Conservation (phyloP, 2,888 invertebrate genomes). For the Trypoxylon attenuatum region DNA sequence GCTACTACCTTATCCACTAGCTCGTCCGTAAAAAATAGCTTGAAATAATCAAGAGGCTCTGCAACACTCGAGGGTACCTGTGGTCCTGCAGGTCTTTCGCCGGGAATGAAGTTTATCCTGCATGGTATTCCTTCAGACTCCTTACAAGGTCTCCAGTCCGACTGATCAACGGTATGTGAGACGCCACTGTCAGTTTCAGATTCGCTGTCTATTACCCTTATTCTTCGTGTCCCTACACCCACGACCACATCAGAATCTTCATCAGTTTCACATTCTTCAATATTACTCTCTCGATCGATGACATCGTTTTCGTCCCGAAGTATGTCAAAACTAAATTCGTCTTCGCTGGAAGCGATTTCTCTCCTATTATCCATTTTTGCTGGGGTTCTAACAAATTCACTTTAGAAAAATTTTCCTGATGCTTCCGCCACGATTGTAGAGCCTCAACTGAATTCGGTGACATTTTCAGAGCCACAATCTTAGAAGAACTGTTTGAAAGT, state of each 20-base stretch:
- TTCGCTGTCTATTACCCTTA: not conserved
- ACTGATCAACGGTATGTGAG: slow-evolving; percentile 3
- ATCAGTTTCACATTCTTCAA: too few species aligned
- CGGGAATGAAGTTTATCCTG: slow-evolving; percentile 8
- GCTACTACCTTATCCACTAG: slow-evolving; percentile 1
- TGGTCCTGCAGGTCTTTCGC: slow-evolving; percentile 20
- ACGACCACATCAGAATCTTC: too few species aligned
- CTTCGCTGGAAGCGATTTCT: too few species aligned
- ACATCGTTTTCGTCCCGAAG: too few species aligned
- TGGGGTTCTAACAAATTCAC: too few species aligned
- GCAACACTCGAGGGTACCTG: too few species aligned
- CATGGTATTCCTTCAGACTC: slow-evolving; percentile 11
- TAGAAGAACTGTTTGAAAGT: not conserved
- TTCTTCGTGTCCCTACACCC: too few species aligned
- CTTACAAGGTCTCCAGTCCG: not conserved
- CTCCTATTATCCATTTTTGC: too few species aligned
- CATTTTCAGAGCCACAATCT: slow-evolving; percentile 3
- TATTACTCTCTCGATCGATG: too few species aligned
- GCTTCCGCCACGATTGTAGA: not conserved
- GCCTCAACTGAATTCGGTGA: not conserved
- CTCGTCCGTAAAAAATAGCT: too few species aligned
- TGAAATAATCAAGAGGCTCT: too few species aligned
- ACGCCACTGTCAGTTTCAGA: not conserved
- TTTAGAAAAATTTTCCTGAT: slow-evolving; percentile 3
- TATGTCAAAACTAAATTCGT: too few species aligned